Evolutionary conservation across 2,888 invertebrate genomes (phyloP).

Genomic region (Dryococelus australis): DNA sequence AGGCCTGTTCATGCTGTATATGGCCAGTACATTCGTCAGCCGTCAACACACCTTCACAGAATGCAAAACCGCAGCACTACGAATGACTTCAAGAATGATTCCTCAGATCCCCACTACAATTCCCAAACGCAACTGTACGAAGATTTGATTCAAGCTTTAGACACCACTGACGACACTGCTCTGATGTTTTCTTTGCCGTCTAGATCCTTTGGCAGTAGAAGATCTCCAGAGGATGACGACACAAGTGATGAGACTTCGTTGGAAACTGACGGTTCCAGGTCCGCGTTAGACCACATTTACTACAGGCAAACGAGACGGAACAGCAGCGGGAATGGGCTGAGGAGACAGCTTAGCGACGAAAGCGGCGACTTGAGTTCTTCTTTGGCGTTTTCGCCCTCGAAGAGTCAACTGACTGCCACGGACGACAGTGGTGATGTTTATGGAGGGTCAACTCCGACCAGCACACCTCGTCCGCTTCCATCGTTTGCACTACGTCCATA

Average conservation of each 20-base stretch:
- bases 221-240: not conserved
- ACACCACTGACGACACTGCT: slow-evolving; percentile 32
- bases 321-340: slow-evolving; percentile 64
- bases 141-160: not conserved
- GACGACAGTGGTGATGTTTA: slow-evolving; percentile 75
- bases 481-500: slow-evolving; percentile 35
- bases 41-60: not conserved
- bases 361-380: slow-evolving; percentile 51
- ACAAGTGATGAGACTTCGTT: not conserved
- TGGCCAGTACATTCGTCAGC: slow-evolving; percentile 35
- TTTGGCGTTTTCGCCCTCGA: not conserved
- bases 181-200: not conserved
- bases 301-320: slow-evolving; percentile 52
- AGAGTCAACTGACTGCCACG: slow-evolving; percentile 56
- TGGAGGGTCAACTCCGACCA: slow-evolving; percentile 69
- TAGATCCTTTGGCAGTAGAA: slow-evolving; percentile 42
- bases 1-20: slow-evolving; percentile 27
- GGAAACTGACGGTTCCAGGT: slow-evolving; percentile 36
- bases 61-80: slow-evolving; percentile 23
- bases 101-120: not conserved
- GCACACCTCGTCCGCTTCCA: slow-evolving; percentile 51
- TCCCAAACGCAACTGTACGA: not conserved
- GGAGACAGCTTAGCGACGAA: slow-evolving; percentile 67
- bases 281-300: slow-evolving; percentile 58
- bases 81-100: slow-evolving; percentile 25